Evolutionary conservation across 2,888 invertebrate species (phyloP), one percentile per base, ranked within the genome.

Genomic region (Ectropis crepuscularia): DNA sequence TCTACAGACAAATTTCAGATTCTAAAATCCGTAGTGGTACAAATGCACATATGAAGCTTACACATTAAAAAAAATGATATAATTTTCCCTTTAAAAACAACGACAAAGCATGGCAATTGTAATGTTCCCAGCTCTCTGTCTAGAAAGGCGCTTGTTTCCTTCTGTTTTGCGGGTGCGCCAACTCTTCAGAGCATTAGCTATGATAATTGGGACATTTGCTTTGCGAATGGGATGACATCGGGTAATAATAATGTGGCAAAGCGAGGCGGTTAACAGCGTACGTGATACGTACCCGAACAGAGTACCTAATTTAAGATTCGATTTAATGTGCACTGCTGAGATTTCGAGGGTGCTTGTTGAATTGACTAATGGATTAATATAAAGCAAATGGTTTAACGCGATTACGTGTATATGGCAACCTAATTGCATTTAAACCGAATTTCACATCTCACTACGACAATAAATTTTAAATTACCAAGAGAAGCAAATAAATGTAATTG

Each of bases 181-280:
- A 80, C 82, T 84, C 80, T 80, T 82, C 84, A 84, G 79, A 77
- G 81, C 89, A 89, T 90, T 90, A 89, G 85, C 82, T 90, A 90
- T 89, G 90, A 90, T 89, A 90, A 90, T 89, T 90, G 88, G 88
- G 82, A 88, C 89, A 89, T 90, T 90, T 88, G 88, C 88, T 87
- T 87, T 83, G 86, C 83, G 85, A 83, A 84, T 84, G 82, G 80
- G 80, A 86, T 82, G 86, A 83, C 84, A 86, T 83, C 76, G 82
- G 76, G 73, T 83, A 80, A 81, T 86, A 83, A 82, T 82, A 84
- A 81, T 73, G 75, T 76, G 74, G 68, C 68, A 70, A 75, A 75
- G 71, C 73, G 73, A 70, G 69, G 74, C 75, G 74, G 76, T 78
- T 81, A 78, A 78, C 74, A 71, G 74, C 71, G 78, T 79, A 78